phyloP scores from a whole-genome alignment of 2,113 vertebrate genomes.

The Esox niger region DNA sequence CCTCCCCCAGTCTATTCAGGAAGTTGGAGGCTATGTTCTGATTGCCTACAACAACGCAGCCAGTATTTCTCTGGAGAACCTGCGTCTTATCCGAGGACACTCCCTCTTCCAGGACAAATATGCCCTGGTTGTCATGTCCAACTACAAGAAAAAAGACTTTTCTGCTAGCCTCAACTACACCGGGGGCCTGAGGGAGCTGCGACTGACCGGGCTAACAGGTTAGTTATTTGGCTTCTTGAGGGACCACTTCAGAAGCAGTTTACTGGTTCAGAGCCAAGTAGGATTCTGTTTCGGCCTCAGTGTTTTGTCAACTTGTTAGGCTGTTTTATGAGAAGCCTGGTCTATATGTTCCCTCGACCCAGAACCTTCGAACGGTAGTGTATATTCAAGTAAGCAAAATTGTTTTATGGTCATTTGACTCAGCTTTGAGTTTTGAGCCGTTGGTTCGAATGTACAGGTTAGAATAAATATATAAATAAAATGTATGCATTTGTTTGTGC shows the following conservation, averaged over 20 bases:
- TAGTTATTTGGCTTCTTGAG: background rate
- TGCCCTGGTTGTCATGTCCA: conserved; percentile 82
- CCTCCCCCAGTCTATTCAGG: conserved; percentile 80
- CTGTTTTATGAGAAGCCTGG: no score
- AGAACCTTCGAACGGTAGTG: no score
- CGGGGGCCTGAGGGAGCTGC: conserved; percentile 75
- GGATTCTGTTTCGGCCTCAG: background rate
- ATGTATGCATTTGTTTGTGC: conserved; percentile 19
- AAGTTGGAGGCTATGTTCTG: conserved; percentile 90
- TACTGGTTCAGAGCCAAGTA: no score
- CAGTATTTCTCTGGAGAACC: conserved; percentile 78
- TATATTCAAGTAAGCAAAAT: background rate
- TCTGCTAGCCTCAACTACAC: conserved; percentile 48
- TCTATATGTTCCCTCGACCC: background rate
- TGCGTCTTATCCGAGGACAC: conserved; percentile 89
- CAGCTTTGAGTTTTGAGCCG: background rate
- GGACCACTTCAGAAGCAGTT: no score
- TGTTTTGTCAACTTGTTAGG: background rate
- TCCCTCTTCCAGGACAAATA: conserved; percentile 76
- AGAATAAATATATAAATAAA: no score
- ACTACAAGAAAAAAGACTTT: conserved; percentile 68
- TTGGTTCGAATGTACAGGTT: no score
- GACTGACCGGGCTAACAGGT: conserved; percentile 77
- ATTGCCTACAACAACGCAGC: conserved; percentile 83
- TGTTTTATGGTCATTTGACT: background rate